Evolutionary conservation across 2,113 vertebrate species (phyloP).

Genomic region (Pavo muticus): DNA sequence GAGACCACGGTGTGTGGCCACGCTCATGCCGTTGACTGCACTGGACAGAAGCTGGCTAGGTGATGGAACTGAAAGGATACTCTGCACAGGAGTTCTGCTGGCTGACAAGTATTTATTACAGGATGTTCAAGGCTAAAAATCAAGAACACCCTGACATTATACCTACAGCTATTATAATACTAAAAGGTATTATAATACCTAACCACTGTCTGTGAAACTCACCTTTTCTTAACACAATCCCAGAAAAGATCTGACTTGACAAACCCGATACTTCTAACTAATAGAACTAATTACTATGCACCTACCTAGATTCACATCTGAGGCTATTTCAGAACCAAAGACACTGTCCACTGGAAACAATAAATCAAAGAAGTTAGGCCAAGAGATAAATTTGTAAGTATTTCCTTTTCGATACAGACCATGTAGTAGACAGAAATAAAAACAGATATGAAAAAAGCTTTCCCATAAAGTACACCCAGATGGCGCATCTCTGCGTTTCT

Average conservation of each 20-base stretch:
- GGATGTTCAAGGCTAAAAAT: conserved; percentile 11
- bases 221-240: background rate
- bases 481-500: background rate
- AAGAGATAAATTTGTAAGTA: background rate
- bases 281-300: background rate
- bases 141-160: background rate
- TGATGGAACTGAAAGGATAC: conserved; percentile 9
- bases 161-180: background rate
- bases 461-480: background rate
- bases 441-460: background rate
- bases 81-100: background rate
- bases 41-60: background rate
- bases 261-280: background rate
- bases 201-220: background rate
- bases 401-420: background rate
- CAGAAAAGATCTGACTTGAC: background rate
- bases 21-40: background rate
- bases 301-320: background rate
- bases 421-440: background rate
- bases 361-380: background rate
- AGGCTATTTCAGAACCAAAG: background rate
- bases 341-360: background rate
- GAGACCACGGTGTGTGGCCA: background rate
- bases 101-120: conserved; percentile 1
- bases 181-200: background rate